Base-by-base conservation (phyloP, 2,888 invertebrate species). In the Tupiocoris notatus region DNA sequence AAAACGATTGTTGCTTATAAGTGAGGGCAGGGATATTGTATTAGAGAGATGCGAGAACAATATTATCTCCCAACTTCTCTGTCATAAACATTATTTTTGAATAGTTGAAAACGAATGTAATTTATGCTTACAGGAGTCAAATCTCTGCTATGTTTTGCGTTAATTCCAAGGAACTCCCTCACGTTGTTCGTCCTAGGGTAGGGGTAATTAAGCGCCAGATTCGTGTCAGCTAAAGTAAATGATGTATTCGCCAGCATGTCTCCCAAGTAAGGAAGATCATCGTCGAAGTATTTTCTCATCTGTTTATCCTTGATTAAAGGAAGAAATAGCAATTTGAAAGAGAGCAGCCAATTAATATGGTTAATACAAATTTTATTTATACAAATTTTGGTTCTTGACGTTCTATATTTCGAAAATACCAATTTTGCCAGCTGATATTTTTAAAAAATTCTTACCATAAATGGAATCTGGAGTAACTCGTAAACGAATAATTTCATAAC, bases 141-240 rank as follows among this genome's bases (percentile, higher is more conserved):
- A 3, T 58, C 24, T 18, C 59, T 76, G 2, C 24, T 56, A n/a
- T 61, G 39, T 58, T 70, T 58, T 25, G 77, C 58, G 66, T 79
- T 77, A 21, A 77, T 75, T 12, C 79, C 79, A 17, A 77, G 76
- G 16, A 79, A 73, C 2, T 71, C 74, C 1, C 75, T 54, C 17
- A 79, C 61, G 70, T 76, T 79, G 58, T 64, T 67, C 3, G 56
- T n/a, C 9, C 70, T 18, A 0, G 79, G 79, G 16, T 70, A 61
- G 2, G 70, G 70, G 25, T 77, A 76, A 21, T 62, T 63, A 6
- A 79, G 17, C 2, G 21, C 17, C 3, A 57, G 76, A 39, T 77
- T 68, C 1, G 75, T 58, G 23, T 79, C 77, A 18, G 63, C 22
- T 1, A 79, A 18, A 20, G 74, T 59, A 24, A 77, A 56, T 0